Evolutionary conservation across 1,140 invertebrate genomes (phyloP).

Genomic region (Meteorus sp.): DNA sequence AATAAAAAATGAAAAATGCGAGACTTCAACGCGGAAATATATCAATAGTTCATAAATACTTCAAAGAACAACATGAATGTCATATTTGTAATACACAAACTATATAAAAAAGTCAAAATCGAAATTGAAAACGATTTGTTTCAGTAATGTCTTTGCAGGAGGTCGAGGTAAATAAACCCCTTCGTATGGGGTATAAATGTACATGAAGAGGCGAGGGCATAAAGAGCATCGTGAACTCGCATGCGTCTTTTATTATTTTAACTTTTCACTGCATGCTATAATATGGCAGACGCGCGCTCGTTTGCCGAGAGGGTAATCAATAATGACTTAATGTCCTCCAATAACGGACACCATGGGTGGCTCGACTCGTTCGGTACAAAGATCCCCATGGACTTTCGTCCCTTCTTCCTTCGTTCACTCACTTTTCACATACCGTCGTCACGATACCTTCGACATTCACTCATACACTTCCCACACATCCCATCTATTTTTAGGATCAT

Average conservation of each 20-base stretch:
- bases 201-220: slow-evolving; percentile 22
- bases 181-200: slow-evolving; percentile 34
- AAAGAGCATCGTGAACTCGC: slow-evolving; percentile 27
- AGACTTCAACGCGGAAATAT: not conserved
- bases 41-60: not conserved
- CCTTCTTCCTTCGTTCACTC: slow-evolving; percentile 1
- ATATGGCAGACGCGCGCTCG: slow-evolving; percentile 28
- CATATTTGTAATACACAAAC: too few relatives aligned
- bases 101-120: slow-evolving; percentile 16
- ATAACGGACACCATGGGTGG: slow-evolving; percentile 57
- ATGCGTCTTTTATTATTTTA: slow-evolving; percentile 19
- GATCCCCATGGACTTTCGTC: slow-evolving; percentile 9
- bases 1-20: not conserved
- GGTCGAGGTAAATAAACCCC: slow-evolving; percentile 29
- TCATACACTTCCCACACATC: not conserved
- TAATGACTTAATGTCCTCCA: slow-evolving; percentile 58
- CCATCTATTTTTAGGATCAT: slow-evolving; percentile 3
- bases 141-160: slow-evolving; percentile 36
- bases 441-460: slow-evolving; percentile 3
- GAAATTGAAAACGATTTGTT: slow-evolving; percentile 37
- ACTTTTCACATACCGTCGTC: not conserved
- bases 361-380: slow-evolving; percentile 27
- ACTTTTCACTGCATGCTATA: slow-evolving; percentile 7
- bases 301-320: slow-evolving; percentile 50
- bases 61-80: slow-evolving; percentile 1